Conservation (phyloP, 2,113 vertebrate genomes). For the Gopherus evgoodei region DNA sequence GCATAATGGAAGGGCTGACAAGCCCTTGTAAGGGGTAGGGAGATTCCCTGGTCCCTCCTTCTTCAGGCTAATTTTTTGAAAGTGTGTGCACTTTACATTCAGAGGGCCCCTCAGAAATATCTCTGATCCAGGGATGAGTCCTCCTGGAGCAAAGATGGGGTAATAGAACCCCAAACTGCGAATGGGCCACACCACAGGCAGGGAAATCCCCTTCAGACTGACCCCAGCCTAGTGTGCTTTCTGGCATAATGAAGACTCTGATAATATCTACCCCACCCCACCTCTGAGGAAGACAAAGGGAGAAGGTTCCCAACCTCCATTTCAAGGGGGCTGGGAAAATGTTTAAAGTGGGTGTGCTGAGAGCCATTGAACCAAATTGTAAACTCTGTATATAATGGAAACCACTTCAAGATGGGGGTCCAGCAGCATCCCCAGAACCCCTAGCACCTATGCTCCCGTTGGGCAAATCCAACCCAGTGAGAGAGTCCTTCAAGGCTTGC, state of each 20-base stretch:
- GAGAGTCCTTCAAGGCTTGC: not conserved
- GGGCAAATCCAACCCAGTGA: not conserved
- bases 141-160: not conserved
- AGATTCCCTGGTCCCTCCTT: not conserved
- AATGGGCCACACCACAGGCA: not conserved
- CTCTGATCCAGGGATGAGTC: not conserved
- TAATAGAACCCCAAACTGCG: not conserved
- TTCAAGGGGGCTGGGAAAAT: too few species aligned
- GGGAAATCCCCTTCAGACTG: not conserved
- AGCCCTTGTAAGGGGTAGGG: not conserved
- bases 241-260: not conserved
- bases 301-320: fast-evolving
- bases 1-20: not conserved
- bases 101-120: too few species aligned
- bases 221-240: fast-evolving
- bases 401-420: too few species aligned
- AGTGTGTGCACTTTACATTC: not conserved
- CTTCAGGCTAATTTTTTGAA: not conserved
- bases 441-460: not conserved
- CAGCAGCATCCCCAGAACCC: too few species aligned
- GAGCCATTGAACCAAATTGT: too few species aligned
- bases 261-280: not conserved
- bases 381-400: too few species aligned
- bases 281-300: fast-evolving
- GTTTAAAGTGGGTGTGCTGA: too few species aligned